Evolutionary conservation across 2,797 vertebrate genomes (phyloP), one percentile per base, ranked within the genome.

Genomic region (Sorex maritimensis): DNA sequence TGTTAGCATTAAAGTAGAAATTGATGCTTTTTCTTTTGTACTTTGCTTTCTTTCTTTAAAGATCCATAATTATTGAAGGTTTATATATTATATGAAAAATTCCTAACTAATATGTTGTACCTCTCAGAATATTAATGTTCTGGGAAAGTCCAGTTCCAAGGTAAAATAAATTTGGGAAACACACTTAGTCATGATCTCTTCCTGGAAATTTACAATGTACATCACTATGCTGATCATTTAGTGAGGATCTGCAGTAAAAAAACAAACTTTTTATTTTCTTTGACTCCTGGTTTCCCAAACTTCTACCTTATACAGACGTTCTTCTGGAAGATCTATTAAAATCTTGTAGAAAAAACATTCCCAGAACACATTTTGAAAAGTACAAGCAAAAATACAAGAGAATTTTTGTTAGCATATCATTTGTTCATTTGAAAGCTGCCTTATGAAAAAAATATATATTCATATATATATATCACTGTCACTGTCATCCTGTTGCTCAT

Each of bases 21-120:
- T 68, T 82, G 94, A 92, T 63, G 26, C 34, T 77, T 94, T 92
- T 91, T 94, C 65, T 86, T 92, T 95, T 90, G 95, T 38, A 81
- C 44, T 79, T 90, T 73, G 34, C 91, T 88, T 90, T 82, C 63
- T 87, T 61, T 86, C 84, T 93, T 79, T 65, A 85, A 83, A 86
- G 38, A 84, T 73, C 44, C 13, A 95, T 91, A 96, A 93, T 73
- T 92, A 86, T 13, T 74, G 92, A 68, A 92, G 52, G n/a, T 63
- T 93, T 95, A 0, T 11, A 52, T 12, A 71, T 84, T 89, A 24
- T 0, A 0, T 77, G 41, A 58, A 95, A 81, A 84, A 90, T 80
- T 97, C 81, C 92, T 79, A 77, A 93, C 94, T 94, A 81, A 65
- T 72, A 80, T 90, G 30, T 5, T 52, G 4, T 79, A 8, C 81